Evolutionary conservation across 2,113 vertebrate species (phyloP), one percentile per base, ranked within the genome.

Genomic region (Spilogale gracilis): DNA sequence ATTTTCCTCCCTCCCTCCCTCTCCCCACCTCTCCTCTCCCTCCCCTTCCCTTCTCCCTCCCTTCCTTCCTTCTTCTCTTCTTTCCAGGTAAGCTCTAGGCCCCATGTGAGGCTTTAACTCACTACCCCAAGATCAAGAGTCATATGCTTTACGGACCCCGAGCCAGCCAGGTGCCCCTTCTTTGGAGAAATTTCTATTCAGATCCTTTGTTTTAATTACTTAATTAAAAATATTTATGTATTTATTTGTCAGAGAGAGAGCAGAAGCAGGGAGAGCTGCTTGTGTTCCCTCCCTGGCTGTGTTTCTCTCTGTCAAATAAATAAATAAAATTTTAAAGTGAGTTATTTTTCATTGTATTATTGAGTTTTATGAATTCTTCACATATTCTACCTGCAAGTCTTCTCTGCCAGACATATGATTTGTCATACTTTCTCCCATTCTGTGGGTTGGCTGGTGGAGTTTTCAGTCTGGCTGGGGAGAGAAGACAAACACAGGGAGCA

Each of bases 311-410:
- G 38, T 38, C 38, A 38, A 38, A 38, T 38, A 38, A 38, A 38
- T 38, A 38, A 38, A 38, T 38, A 38, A 38, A 38, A 38, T 38
- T 38, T 38, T 38, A 38, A 38, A 84, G 54, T 12, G 16, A 58
- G 32, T 52, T 92, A 9, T 84, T 73, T 89, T 5, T 50, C 17
- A 73, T 88, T 82, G 56, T 76, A 71, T 95, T 88, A 86, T 17
- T 87, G 38, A 87, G 48, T 58, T 82, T 6, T 87, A 89, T 76
- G 71, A 92, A n/a, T 89, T 76, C 56, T 84, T 92, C 74, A 61
- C 52, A 13, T 85, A 71, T 30, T 85, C 45, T 45, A 56, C 32
- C 14, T 25, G 32, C 10, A 76, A 78, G 9, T 73, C 45, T 73
- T 27, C 74, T 27, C 74, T 65, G 69, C 67, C 43, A 92, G 58